Base-by-base conservation (phyloP, 1,140 invertebrate genomes). In the Rhizoglyphus robini region DNA sequence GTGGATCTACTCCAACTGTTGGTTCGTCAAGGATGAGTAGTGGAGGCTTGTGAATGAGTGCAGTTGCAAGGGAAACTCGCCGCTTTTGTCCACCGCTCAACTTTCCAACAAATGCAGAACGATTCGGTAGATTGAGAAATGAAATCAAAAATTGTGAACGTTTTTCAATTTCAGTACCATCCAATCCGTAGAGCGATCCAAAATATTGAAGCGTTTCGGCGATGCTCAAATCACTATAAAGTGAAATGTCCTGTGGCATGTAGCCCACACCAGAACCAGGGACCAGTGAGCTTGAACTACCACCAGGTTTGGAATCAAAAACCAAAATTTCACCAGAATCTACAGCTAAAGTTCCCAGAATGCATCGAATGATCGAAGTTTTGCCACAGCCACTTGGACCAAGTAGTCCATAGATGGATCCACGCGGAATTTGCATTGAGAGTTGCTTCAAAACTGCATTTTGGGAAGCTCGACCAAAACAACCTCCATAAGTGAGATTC, bases 201-300 rank as follows among this genome's bases (percentile, higher is more conserved):
- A 96, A 96, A 74, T 95, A 96, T 79, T 87, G 84, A 83, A 96
- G 86, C 0, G 91, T 96, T 74, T 97, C 94, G 65, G 83, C 82
- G 67, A 96, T 96, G 0, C 90, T 88, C 76, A 97, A 93, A 76
- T 95, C 90, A 0, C 88, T 87, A 75, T 93, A 96, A 20, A 65
- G 32, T 20, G 20, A 25, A 31, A 48, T 67, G 71, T 77, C 76
- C 69, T 80, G 79, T 38, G 88, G 88, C 88, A 91, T 92, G 70
- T 88, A 91, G 11, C 81, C 81, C 29, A 81, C 88, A 13, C 88
- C 81, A 72, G 88, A 88, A 11, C 90, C 90, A 0, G 90, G 90
- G 2, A 93, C 87, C 0, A 88, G 88, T 0, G 84, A 86, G 27
- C 74, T 75, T n/a, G n/a, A n/a, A 57, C 69, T 78, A 5, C 86